Percentiles rank a stretch among this genome's conserved stretches.
These are phyloP conservation scores for Leptinotarsa rubiginosa DNA, from an alignment of 2,888 invertebrate species.

Conservation along the genomic window DNA sequence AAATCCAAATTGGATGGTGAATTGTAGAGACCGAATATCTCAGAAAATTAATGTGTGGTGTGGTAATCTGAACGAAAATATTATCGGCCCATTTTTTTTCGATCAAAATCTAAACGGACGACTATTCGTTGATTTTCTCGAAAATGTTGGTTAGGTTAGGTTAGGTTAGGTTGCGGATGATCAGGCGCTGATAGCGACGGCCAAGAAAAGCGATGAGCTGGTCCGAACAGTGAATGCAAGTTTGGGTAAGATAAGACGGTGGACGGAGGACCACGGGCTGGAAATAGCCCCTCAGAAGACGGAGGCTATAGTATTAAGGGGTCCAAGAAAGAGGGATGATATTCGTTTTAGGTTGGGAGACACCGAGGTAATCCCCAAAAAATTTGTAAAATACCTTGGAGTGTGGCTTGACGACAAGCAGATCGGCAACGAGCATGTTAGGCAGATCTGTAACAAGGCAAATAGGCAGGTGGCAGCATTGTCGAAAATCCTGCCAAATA, in stretches of 20 bases:
- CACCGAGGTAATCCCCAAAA: not conserved
- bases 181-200: slow-evolving; percentile 1
- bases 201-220: slow-evolving; percentile 17
- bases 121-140: too few relatives aligned
- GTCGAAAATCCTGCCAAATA: slow-evolving; percentile 31
- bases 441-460: slow-evolving; percentile 2
- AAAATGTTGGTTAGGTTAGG: too few relatives aligned
- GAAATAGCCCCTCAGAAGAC: slow-evolving; percentile 22
- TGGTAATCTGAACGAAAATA: too few relatives aligned
- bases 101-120: too few relatives aligned
- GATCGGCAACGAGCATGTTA: slow-evolving; percentile 14
- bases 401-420: slow-evolving; percentile 31
- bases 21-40: too few relatives aligned
- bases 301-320: slow-evolving; percentile 29
- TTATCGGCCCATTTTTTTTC: too few relatives aligned
- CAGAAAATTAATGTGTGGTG: too few relatives aligned
- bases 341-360: slow-evolving; percentile 2
- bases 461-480: slow-evolving; percentile 17
- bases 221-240: not conserved
- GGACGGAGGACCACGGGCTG: slow-evolving; percentile 30
- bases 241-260: slow-evolving; percentile 13
- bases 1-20: too few relatives aligned
- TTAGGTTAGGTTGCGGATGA: too few relatives aligned
- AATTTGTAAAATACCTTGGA: slow-evolving; percentile 30
- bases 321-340: slow-evolving; percentile 24